Evolutionary conservation across 2,888 invertebrate species (phyloP), one percentile per base, ranked within the genome.

Genomic region (Terebella lapidaria): DNA sequence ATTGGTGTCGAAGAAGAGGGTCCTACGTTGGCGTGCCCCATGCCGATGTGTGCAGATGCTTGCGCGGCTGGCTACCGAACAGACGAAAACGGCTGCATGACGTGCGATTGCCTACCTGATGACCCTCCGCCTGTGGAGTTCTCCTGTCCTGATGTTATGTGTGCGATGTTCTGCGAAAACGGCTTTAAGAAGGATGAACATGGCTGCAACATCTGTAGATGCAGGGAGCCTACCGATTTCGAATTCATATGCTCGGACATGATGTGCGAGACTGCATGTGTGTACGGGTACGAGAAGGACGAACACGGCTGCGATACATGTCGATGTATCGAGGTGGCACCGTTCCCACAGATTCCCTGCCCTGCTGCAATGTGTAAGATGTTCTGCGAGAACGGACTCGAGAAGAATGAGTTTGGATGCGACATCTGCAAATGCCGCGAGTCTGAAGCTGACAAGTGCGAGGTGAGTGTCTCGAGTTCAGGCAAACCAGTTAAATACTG

Each of bases 61-160:
- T 66, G 66, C 29, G 25, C 47, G 25, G 25, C 56, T 45, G 66
- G 66, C 42, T 66, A 60, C 51, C 42, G 56, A 35, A 64, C 51
- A 27, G 62, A 60, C 55, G 30, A 4, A 0, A 42, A 52, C 30
- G 64, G 65, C n/a, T 65, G 65, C 47, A 29, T 59, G 28, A 35
- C 46, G 18, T 65, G 65, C 42, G 28, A 52, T 29, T 65, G 65
- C 28, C n/a, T n/a, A n/a, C n/a, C n/a, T n/a, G n/a, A n/a, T n/a
- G n/a, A n/a, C n/a, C n/a, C n/a, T n/a, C n/a, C n/a, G n/a, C 52
- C 35, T 25, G 57, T 28, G 18, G 27, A 25, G 20, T 22, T 18
- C 20, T n/a, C 3, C 2, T 52, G 56, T 51, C 24, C 45, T 18
- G 26, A 30, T 2, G 27, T 47, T n/a, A 25, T 35, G 42, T 60